phyloP scores from a whole-genome alignment of 2,113 vertebrate species.

The Chrysemys picta region DNA sequence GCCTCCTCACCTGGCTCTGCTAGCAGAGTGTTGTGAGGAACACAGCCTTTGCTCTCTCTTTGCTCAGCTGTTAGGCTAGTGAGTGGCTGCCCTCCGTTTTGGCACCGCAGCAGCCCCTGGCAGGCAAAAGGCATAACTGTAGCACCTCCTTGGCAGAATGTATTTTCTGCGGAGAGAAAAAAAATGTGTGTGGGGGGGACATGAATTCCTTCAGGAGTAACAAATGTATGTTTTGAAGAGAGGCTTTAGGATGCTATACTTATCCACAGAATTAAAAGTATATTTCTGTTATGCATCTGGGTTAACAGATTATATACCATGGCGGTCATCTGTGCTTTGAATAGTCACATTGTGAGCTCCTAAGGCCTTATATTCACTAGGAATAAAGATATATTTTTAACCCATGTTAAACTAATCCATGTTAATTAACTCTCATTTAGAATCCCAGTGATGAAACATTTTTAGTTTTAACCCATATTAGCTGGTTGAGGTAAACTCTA shows the following conservation, averaged over 20 bases:
- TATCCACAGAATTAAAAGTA: not conserved
- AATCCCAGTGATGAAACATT: not conserved
- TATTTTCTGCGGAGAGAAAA: no score
- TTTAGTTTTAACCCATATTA: not conserved
- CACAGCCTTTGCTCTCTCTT: no score
- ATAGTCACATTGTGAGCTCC: not conserved
- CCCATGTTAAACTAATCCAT: not conserved
- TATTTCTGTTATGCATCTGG: not conserved
- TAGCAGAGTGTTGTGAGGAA: no score
- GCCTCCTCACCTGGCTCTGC: no score
- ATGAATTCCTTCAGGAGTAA: no score
- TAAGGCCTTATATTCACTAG: not conserved
- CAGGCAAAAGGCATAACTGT: no score
- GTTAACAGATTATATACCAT: not conserved
- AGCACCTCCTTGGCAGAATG: no score
- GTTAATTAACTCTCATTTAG: not conserved
- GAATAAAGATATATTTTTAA: not conserved
- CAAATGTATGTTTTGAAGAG: not conserved
- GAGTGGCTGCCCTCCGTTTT: no score
- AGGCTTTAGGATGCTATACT: not conserved
- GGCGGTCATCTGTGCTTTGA: rapidly evolving
- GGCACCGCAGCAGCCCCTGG: no score
- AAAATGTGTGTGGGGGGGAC: no score
- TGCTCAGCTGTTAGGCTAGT: no score
- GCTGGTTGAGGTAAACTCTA: not conserved